Conservation (phyloP, 2,113 vertebrate species). For the Takifugu flavidus region DNA sequence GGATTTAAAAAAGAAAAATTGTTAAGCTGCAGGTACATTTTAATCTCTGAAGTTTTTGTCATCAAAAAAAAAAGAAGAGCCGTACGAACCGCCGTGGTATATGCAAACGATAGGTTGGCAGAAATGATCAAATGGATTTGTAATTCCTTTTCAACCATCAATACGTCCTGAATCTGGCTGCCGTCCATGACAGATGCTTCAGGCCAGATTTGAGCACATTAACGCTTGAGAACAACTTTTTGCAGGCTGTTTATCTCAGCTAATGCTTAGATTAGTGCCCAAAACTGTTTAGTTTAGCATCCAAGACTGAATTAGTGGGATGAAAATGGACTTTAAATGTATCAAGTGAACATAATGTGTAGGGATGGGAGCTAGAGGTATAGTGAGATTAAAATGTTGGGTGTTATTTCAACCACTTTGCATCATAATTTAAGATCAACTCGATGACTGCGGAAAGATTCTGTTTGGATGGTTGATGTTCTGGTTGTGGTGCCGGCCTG, state of each 20-base stretch:
- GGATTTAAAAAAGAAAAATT: too few species aligned
- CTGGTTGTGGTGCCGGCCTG: slow-evolving; percentile 14
- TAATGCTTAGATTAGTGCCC: slow-evolving; percentile 19
- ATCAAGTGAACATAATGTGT: background rate
- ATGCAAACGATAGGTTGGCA: too few species aligned
- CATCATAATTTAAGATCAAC: background rate
- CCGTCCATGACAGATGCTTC: too few species aligned
- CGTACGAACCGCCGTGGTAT: too few species aligned
- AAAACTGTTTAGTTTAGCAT: background rate
- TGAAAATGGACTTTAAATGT: slow-evolving; percentile 17
- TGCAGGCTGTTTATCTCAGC: slow-evolving; percentile 25
- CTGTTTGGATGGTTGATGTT: background rate
- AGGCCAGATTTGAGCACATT: slow-evolving; percentile 2
- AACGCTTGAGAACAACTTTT: slow-evolving; percentile 22
- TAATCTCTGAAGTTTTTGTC: too few species aligned
- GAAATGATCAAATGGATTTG: slow-evolving; percentile 5
- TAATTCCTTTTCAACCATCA: too few species aligned
- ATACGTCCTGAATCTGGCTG: background rate
- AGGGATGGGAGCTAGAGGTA: slow-evolving; percentile 7
- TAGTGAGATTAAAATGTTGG: background rate
- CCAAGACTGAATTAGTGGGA: slow-evolving; percentile 11
- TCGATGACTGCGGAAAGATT: background rate
- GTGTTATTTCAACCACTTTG: background rate
- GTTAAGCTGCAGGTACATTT: background rate
- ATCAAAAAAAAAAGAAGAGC: background rate